Conservation (phyloP, 92 coral and sea anemone genomes). For the Actinernus sp. region DNA sequence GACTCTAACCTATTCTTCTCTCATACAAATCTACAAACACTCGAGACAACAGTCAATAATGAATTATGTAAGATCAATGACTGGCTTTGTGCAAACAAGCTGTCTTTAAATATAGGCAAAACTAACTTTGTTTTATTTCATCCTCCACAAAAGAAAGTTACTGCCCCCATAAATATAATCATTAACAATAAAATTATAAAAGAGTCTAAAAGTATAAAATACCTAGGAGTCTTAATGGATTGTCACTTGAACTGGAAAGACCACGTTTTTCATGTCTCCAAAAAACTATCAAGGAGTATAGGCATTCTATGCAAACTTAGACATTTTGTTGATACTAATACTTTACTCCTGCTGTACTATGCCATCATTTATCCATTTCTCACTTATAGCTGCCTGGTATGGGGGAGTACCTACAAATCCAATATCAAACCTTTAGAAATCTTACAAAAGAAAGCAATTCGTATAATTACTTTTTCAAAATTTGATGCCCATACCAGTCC, state of each 20-base stretch:
- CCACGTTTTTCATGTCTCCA: slow-evolving; percentile 29
- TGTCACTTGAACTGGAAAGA: slow-evolving; percentile 44
- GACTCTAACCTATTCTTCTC: slow-evolving; percentile 25
- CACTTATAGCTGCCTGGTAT: background rate
- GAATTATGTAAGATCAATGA: slow-evolving; percentile 39
- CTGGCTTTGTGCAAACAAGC: slow-evolving; percentile 65
- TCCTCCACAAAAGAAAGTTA: slow-evolving; percentile 32
- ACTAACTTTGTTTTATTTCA: slow-evolving; percentile 58
- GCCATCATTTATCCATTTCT: no score
- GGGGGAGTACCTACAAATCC: background rate
- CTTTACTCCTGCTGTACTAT: no score
- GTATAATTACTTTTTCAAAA: background rate
- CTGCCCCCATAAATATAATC: background rate
- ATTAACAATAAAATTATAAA: slow-evolving; percentile 19
- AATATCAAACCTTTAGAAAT: background rate
- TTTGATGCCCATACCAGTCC: background rate
- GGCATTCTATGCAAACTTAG: no score
- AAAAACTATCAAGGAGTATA: slow-evolving; percentile 28
- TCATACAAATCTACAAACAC: background rate
- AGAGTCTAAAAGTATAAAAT: slow-evolving; percentile 30
- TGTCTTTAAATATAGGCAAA: slow-evolving; percentile 48
- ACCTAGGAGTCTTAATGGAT: slow-evolving; percentile 49
- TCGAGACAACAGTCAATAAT: slow-evolving; percentile 33
- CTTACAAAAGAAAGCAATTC: background rate
- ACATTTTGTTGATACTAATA: no score